Conservation (phyloP, 1,140 invertebrate genomes). For the Rhopalosiphum maidis region DNA sequence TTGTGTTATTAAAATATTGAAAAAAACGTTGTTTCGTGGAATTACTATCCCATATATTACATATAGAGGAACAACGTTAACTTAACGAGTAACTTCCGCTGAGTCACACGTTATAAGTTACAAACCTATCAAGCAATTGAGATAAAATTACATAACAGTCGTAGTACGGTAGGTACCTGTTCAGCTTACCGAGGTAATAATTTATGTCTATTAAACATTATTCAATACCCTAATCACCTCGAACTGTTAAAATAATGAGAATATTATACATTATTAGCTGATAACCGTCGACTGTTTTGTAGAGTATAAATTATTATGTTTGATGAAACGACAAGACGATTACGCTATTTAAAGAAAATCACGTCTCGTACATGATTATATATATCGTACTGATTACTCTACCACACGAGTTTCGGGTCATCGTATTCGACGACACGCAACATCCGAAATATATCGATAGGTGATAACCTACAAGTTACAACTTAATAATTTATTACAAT, state of each 20-base stretch:
- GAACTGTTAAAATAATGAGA: background rate
- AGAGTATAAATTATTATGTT: background rate
- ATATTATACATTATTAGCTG: background rate
- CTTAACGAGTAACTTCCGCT: too few species aligned
- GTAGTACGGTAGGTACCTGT: too few species aligned
- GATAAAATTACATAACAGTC: too few species aligned
- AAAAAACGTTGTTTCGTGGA: too few species aligned
- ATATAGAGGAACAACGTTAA: too few species aligned
- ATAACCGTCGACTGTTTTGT: background rate
- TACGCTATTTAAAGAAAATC: constrained; percentile 11
- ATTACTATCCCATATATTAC: too few species aligned
- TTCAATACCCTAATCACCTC: background rate
- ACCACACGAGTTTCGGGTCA: background rate
- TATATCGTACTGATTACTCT: background rate
- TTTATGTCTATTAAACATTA: background rate
- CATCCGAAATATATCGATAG: background rate
- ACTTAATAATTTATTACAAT: background rate
- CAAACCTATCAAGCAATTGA: too few species aligned
- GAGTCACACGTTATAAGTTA: too few species aligned
- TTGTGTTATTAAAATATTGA: too few species aligned
- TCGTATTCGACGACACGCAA: background rate
- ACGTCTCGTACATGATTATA: background rate
- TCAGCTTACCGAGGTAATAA: background rate
- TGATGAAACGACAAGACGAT: background rate
- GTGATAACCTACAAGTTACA: background rate